These are phyloP conservation scores for Hipparchia semele DNA, from an alignment of 2,888 invertebrate species.

Conservation along the genomic window DNA sequence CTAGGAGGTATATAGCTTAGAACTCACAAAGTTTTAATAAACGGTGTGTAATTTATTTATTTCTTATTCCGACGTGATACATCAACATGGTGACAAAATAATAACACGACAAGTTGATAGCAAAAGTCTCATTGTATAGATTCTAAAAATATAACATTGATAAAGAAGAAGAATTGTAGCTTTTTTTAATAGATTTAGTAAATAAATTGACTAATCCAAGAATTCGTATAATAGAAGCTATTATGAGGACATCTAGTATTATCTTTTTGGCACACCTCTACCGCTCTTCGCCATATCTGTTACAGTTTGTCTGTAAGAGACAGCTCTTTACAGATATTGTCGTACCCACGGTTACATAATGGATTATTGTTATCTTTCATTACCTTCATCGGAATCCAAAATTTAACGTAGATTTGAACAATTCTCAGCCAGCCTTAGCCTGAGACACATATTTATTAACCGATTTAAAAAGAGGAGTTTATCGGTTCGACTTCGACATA, in stretches of 20 bases:
- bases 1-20: no score
- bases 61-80: no score
- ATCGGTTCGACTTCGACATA: no score
- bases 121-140: no score
- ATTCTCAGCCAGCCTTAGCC: background rate
- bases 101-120: no score
- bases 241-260: conserved; percentile 2
- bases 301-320: conserved; percentile 7
- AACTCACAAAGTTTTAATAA: no score
- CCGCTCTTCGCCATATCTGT: conserved; percentile 4
- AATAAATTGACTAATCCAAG: background rate
- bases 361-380: conserved; percentile 12
- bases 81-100: no score
- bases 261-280: conserved; percentile 21
- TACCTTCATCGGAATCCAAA: background rate
- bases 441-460: no score
- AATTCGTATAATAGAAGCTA: background rate
- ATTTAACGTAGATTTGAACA: background rate
- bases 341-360: conserved; percentile 7
- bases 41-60: no score
- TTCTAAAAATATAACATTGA: no score
- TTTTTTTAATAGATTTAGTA: background rate
- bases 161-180: no score
- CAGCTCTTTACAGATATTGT: conserved; percentile 2
- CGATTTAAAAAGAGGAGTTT: no score